phyloP scores from a whole-genome alignment of 2,888 invertebrate species.

The Scrobipalpa costella region DNA sequence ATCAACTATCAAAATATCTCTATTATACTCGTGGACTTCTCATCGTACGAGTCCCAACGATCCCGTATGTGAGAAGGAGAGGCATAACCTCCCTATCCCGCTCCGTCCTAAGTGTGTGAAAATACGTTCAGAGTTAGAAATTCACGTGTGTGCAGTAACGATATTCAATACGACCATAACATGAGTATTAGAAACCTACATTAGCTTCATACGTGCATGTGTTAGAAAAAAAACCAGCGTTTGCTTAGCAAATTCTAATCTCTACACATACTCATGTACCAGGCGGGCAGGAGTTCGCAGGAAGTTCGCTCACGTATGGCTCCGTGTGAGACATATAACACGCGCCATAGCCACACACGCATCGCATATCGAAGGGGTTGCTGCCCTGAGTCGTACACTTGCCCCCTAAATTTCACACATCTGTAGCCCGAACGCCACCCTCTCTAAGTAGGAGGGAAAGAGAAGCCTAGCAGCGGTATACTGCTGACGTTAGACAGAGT shows the following conservation, averaged over 20 bases:
- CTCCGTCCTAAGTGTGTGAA: constrained; percentile 37
- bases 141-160: constrained; percentile 28
- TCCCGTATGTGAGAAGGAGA: constrained; percentile 32
- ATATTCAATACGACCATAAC: constrained; percentile 1
- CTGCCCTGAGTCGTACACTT: constrained; percentile 44
- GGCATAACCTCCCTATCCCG: constrained; percentile 30
- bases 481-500: constrained; percentile 65
- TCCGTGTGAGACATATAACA: constrained; percentile 64
- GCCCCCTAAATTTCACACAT: constrained; percentile 63
- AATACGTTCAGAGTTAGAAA: constrained; percentile 32
- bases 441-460: constrained; percentile 60
- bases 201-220: constrained; percentile 54
- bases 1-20: constrained; percentile 8
- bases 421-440: constrained; percentile 55
- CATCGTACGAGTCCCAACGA: constrained; percentile 38
- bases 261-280: constrained; percentile 78
- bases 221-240: constrained; percentile 75
- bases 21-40: constrained; percentile 1
- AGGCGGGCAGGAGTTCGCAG: constrained; percentile 64
- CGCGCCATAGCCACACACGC: constrained; percentile 71
- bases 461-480: constrained; percentile 44
- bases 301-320: constrained; percentile 66
- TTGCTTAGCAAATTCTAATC: constrained; percentile 81
- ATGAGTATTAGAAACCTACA: constrained; percentile 53
- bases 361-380: constrained; percentile 72